Base-by-base conservation (phyloP, 2,888 invertebrate genomes). In the Leucophora obtusa region DNA sequence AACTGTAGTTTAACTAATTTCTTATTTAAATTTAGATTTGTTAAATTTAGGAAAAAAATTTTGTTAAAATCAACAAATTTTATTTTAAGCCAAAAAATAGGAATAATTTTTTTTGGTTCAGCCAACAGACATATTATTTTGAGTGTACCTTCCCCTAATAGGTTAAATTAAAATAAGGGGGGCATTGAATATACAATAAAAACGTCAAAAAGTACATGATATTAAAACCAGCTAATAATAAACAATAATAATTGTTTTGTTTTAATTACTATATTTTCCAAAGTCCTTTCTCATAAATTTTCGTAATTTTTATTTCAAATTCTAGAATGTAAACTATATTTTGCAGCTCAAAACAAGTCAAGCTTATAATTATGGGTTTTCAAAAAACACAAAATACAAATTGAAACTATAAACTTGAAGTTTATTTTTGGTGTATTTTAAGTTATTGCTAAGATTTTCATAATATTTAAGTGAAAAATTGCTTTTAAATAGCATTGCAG, bases 391-490 rank as follows among this genome's bases (percentile, higher is more conserved):
- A 38, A 60, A n/a, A 60, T 51, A 35, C 33, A 50, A 35, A 59
- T 77, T 71, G 59, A 65, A 77, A 65, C 53, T 65, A 43, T 77
- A 77, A 77, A 77, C 77, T 77, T 72, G 80, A 68, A 33, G 77
- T 68, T 68, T 69, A 59, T 65, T 38, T 53, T 63, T 63, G 50
- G 47, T 68, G 54, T 65, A 6, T 62, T 10, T 54, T 72, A 51
- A 6, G 21, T 33, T 54, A 18, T 56, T 69, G 28, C 15, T 53
- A 38, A 56, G 14, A 14, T 33, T 58, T 63, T 59, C 60, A 75
- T 62, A 68, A 68, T 54, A 35, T 63, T 79, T 63, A 33, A 38
- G 43, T 58, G 43, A 50, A 63, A 71, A 79, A 70, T 47, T 50
- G 38, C 11, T 50, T 65, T 15, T 69, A 68, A 63, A 60, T 56